Conservation (phyloP, 2,888 invertebrate species). For the Oligia latruncula region DNA sequence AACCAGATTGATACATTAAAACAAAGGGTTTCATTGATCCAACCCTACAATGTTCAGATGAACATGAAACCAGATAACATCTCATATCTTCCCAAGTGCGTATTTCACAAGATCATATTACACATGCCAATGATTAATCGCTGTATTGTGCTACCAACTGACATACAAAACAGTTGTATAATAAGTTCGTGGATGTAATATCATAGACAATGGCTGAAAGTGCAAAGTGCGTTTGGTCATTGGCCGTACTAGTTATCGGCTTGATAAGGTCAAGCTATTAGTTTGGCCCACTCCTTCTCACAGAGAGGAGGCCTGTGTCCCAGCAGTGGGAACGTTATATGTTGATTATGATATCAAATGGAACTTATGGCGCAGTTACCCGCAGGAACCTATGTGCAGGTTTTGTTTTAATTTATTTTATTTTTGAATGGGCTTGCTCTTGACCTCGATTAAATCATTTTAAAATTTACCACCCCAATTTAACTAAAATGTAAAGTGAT, state of each 20-base stretch:
- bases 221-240: slow-evolving; percentile 53
- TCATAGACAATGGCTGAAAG: slow-evolving; percentile 60
- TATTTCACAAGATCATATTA: slow-evolving; percentile 67
- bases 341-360: not conserved
- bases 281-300: slow-evolving; percentile 3
- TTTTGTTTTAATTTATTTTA: too few species aligned
- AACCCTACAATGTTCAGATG: slow-evolving; percentile 28
- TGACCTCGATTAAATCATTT: too few species aligned
- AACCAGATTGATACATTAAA: slow-evolving; percentile 29
- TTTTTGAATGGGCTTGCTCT: too few species aligned
- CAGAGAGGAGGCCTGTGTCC: not conserved
- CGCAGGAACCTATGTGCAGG: too few species aligned
- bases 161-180: slow-evolving; percentile 67
- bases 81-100: slow-evolving; percentile 54
- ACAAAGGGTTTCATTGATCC: slow-evolving; percentile 39
- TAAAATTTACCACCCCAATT: not conserved
- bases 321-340: not conserved
- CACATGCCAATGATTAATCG: slow-evolving; percentile 71
- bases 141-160: slow-evolving; percentile 70
- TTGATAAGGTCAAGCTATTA: slow-evolving; percentile 56
- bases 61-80: slow-evolving; percentile 48
- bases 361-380: not conserved
- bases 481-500: not conserved
- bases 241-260: slow-evolving; percentile 25
- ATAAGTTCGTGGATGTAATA: slow-evolving; percentile 56